Evolutionary conservation across 2,113 vertebrate species (phyloP).

Genomic region (Naja naja): DNA sequence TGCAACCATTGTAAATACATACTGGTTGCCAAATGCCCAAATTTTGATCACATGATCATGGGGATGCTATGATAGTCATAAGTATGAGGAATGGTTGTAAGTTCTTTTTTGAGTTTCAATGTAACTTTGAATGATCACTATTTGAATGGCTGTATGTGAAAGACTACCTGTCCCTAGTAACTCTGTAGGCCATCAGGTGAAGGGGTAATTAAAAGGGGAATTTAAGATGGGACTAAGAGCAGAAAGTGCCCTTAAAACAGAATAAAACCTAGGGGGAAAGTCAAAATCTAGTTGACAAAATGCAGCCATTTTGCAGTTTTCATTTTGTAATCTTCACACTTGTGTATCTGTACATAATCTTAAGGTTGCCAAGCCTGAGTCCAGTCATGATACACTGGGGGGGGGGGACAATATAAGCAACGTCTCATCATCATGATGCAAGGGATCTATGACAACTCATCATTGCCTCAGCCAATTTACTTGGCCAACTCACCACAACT

Average conservation of each 20-base stretch:
- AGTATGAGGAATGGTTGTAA: too few relatives aligned
- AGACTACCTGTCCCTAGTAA: background rate
- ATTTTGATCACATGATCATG: too few relatives aligned
- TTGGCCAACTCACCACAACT: background rate
- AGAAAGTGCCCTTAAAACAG: background rate
- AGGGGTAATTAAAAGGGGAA: background rate
- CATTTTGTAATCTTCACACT: background rate
- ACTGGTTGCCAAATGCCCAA: too few relatives aligned
- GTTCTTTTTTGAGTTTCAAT: too few relatives aligned
- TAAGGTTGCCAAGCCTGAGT: background rate
- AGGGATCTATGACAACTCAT: background rate
- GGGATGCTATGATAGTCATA: too few relatives aligned
- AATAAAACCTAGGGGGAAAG: background rate
- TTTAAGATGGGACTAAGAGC: background rate
- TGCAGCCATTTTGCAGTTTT: background rate
- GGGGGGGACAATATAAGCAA: background rate
- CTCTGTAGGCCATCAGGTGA: background rate
- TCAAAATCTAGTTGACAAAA: background rate
- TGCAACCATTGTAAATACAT: too few relatives aligned
- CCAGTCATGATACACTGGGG: background rate
- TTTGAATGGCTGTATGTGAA: too few relatives aligned
- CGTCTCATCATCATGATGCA: background rate
- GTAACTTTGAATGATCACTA: too few relatives aligned
- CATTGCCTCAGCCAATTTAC: too few relatives aligned
- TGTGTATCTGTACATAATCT: background rate